A percentile compares a stretch with the other conserved stretches of the same genome.
Evolutionary conservation across 2,113 vertebrate species (phyloP).

Genomic region (Petrocephalus microphthalmus): DNA sequence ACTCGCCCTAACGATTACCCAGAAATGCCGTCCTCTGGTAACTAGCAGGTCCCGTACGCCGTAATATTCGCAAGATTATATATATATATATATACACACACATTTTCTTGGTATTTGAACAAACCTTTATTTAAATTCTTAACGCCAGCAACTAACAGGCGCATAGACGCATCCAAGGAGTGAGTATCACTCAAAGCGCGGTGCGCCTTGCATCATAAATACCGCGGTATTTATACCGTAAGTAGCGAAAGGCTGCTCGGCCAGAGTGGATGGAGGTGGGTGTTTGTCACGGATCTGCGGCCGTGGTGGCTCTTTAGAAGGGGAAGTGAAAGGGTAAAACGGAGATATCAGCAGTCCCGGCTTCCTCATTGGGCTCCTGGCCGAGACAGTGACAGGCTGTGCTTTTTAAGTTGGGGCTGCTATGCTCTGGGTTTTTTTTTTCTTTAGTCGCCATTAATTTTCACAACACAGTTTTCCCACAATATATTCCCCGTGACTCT

Average conservation of each 20-base stretch:
- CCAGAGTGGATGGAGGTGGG: background rate
- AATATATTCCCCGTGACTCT: slow-evolving; percentile 27
- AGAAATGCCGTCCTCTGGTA: background rate
- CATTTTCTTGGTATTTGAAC: background rate
- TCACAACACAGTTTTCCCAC: slow-evolving; percentile 6
- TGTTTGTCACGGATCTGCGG: background rate
- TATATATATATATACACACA: background rate
- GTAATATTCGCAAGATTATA: background rate
- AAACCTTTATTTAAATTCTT: background rate
- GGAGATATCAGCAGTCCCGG: background rate
- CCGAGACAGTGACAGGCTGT: slow-evolving; percentile 21
- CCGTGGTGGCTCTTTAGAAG: background rate
- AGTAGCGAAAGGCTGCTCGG: background rate
- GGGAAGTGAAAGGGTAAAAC: background rate
- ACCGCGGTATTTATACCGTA: background rate
- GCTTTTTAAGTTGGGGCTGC: slow-evolving; percentile 17
- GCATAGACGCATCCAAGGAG: background rate
- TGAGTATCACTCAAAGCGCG: background rate
- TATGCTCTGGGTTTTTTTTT: slow-evolving; percentile 9
- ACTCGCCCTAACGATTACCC: background rate
- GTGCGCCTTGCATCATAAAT: background rate
- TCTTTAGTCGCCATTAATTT: slow-evolving; percentile 36
- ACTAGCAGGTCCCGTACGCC: background rate
- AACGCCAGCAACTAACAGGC: background rate
- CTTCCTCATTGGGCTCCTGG: background rate